Base-by-base conservation (phyloP, 1,140 invertebrate species). In the Drosophila leontia region DNA sequence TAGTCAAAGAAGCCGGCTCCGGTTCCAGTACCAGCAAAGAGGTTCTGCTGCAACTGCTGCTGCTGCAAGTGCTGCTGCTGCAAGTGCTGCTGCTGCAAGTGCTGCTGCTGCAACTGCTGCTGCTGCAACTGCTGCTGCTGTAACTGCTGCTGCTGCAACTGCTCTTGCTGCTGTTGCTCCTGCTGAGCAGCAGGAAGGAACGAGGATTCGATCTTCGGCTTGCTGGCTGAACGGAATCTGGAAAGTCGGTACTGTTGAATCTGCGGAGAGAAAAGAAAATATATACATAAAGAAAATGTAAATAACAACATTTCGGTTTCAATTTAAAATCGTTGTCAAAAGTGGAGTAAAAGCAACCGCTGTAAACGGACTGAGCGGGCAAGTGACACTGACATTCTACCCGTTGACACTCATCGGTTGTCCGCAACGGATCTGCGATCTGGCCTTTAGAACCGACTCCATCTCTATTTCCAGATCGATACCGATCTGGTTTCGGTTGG, bases 1-100 rank as follows among this genome's bases (percentile, higher is more conserved):
- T 91, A 91, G 13, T 82, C 83, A 1, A 75, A 11, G 48, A 88
- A 91, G 51, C 91, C 81, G 34, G 83, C 80, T 60, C 64, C n/a
- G 55, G 64, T 29, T 29, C 26, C 26, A 29, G 26, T 29, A 29
- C 26, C 26, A 5, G 26, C 26, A 29, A 29, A 7, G 26, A 29
- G 26, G 26, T 29, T 29, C 9, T 68, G 69, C 19, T 37, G 53
- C 32, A 37, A 45, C 12, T 74, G 72, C 9, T 58, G 60, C 35
- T 26, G 23, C 23, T 26, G 23, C 23, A 26, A 26, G 2, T 26
- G 23, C 26, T 26, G 26, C 26, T 75, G 72, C 15, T 29, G 15
- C 26, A 26, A 26, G 3, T 26, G 26, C 5, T 26, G 26, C 35
- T 37, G 26, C 13, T 74, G 72, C 13, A 57, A 56, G 15, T 75